Conservation (phyloP, 1,140 invertebrate genomes). For the Aphidius ervi region DNA sequence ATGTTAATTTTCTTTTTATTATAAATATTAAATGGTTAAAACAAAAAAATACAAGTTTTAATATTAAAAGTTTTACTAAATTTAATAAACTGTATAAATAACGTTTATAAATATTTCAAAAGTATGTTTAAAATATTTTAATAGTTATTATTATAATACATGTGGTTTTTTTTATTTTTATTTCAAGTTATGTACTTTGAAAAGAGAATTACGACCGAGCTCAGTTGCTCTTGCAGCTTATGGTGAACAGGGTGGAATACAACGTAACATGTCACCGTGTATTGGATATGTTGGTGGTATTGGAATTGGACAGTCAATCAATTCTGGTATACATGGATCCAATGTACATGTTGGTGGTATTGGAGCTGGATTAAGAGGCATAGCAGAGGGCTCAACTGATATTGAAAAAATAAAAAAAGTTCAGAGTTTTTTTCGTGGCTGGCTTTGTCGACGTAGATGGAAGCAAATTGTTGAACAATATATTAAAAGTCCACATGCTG, state of each 20-base stretch:
- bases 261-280: constrained; percentile 30
- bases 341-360: constrained; percentile 29
- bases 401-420: constrained; percentile 91
- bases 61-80: background rate
- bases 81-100: too few species aligned
- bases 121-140: too few species aligned
- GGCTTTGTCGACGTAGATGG: constrained; percentile 90
- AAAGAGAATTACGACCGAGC: constrained; percentile 68
- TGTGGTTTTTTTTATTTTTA: too few species aligned
- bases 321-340: constrained; percentile 20
- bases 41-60: background rate
- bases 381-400: constrained; percentile 63
- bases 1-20: constrained; percentile 1
- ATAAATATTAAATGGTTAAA: background rate
- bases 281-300: constrained; percentile 22
- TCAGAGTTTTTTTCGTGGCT: constrained; percentile 90
- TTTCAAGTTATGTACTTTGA: constrained; percentile 72
- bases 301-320: constrained; percentile 20
- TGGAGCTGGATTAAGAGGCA: constrained; percentile 29
- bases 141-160: too few species aligned
- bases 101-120: background rate
- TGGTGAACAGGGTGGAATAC: constrained; percentile 17
- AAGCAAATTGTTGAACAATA: constrained; percentile 95
- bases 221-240: constrained; percentile 25
- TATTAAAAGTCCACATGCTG: constrained; percentile 90